Evolutionary conservation across 2,797 vertebrate species (phyloP).

Genomic region (Chaetodon trifasciatus): DNA sequence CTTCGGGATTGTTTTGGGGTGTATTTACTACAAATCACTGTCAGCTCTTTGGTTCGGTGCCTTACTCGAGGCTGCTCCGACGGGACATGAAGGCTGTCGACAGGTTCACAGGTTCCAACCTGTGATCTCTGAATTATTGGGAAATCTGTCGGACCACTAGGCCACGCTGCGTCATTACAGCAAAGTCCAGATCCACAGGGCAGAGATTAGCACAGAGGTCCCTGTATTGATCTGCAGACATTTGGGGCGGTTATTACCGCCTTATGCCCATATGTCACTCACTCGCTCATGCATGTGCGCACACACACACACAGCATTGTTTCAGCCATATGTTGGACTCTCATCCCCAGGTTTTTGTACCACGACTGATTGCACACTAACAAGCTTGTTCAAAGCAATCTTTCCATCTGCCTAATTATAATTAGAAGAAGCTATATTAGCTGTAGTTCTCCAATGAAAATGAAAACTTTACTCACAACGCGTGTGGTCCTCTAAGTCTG

Average conservation of each 20-base stretch:
- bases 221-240: slow-evolving; percentile 27
- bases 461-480: neutral
- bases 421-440: slow-evolving; percentile 32
- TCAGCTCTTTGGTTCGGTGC: neutral
- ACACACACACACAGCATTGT: slow-evolving; percentile 11
- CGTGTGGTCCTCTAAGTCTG: neutral
- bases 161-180: neutral
- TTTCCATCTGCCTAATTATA: slow-evolving; percentile 62
- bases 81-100: neutral
- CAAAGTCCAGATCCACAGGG: neutral
- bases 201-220: slow-evolving; percentile 3
- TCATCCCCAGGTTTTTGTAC: slow-evolving; percentile 47
- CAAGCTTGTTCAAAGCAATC: slow-evolving; percentile 59
- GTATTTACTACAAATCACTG: neutral
- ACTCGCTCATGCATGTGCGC: slow-evolving; percentile 9
- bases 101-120: slow-evolving; percentile 2
- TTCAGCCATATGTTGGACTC: slow-evolving; percentile 58
- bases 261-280: slow-evolving; percentile 13
- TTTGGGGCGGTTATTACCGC: slow-evolving; percentile 3
- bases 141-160: slow-evolving; percentile 17
- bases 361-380: slow-evolving; percentile 63
- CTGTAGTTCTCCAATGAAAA: neutral
- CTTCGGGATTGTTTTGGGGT: too few species aligned
- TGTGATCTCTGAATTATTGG: slow-evolving; percentile 2
- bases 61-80: neutral